phyloP scores from a whole-genome alignment of 2,888 invertebrate genomes.

The Eristalis intricaria region DNA sequence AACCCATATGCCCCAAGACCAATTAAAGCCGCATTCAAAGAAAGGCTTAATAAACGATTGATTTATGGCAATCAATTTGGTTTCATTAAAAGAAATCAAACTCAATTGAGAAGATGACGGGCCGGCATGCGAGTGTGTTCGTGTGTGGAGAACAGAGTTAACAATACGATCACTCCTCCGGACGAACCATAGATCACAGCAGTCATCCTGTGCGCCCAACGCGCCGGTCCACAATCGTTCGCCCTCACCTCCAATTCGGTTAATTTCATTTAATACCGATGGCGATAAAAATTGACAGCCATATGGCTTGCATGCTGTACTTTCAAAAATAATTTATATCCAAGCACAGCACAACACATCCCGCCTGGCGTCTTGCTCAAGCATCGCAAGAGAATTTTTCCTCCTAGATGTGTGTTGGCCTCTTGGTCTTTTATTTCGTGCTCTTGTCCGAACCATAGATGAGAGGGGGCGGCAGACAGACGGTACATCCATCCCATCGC shows the following conservation, averaged over 20 bases:
- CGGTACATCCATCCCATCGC: conserved; percentile 48
- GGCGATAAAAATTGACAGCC: conserved; percentile 69
- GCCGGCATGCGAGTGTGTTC: too few species aligned
- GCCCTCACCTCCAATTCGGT: conserved; percentile 19
- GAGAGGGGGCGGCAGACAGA: conserved; percentile 44
- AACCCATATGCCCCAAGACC: conserved; percentile 50
- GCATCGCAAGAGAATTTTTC: conserved; percentile 15
- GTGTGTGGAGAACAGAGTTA: too few species aligned
- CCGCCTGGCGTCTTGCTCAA: neutral
- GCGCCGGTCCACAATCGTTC: neutral
- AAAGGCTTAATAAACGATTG: conserved; percentile 70
- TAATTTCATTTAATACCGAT: conserved; percentile 63
- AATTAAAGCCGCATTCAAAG: conserved; percentile 63
- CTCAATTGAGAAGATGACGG: conserved; percentile 48
- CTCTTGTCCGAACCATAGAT: conserved; percentile 8
- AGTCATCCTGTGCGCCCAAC: neutral
- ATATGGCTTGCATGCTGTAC: conserved; percentile 68
- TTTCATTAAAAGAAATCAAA: conserved; percentile 71
- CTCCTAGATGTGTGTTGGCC: neutral
- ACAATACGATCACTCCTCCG: too few species aligned
- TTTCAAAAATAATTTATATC: conserved; percentile 67
- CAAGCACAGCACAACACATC: conserved; percentile 13
- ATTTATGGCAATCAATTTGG: conserved; percentile 71
- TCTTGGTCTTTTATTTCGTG: neutral
- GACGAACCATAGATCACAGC: too few species aligned